Percentiles rank a stretch among this genome's conserved stretches.
Conservation (phyloP, 1,140 invertebrate genomes). For the Pogonomyrmex barbatus region DNA sequence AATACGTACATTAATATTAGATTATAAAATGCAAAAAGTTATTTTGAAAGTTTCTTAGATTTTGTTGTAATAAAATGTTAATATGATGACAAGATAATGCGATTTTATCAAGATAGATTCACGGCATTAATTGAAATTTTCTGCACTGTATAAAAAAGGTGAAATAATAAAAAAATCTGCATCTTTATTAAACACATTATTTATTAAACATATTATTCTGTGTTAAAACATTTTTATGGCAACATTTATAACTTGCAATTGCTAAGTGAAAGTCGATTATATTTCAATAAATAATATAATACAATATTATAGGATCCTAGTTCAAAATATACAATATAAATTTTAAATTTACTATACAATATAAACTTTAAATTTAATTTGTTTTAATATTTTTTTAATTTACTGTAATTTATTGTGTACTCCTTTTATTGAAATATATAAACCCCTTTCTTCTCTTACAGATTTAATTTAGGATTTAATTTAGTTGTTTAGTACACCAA, state of each 20-base stretch:
- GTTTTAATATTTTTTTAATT: background rate
- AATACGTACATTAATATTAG: background rate
- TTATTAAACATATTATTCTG: background rate
- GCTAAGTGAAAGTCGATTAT: constrained; percentile 8
- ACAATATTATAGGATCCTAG: background rate
- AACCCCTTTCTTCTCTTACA: background rate
- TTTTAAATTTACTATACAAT: background rate
- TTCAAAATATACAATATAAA: background rate
- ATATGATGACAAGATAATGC: background rate
- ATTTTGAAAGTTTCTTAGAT: background rate
- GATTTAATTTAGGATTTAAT: background rate
- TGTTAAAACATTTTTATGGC: constrained; percentile 18
- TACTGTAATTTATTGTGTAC: background rate
- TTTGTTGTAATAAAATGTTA: background rate
- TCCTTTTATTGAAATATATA: background rate
- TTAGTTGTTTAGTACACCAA: background rate
- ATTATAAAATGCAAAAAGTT: background rate
- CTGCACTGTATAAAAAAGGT: background rate
- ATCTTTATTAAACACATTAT: background rate
- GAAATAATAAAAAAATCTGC: background rate
- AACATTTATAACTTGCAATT: background rate
- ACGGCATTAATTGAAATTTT: background rate
- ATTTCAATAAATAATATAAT: background rate
- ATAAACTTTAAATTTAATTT: background rate
- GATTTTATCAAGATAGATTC: background rate